phyloP scores from a whole-genome alignment of 2,888 invertebrate species.

The Drosophila mimetica region DNA sequence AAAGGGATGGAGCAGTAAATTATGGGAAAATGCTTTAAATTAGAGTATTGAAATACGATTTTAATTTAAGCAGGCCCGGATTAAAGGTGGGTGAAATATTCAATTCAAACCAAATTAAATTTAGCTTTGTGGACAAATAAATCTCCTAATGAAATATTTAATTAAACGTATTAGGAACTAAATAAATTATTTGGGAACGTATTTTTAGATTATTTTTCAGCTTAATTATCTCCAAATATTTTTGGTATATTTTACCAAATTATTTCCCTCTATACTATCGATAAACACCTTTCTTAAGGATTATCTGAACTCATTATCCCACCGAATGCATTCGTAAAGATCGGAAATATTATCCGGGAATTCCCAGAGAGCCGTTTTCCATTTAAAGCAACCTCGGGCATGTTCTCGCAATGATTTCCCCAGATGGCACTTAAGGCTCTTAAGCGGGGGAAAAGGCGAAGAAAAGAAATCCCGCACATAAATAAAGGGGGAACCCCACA shows the following conservation, averaged over 20 bases:
- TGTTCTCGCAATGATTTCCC: constrained; percentile 62
- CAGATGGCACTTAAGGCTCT: constrained; percentile 64
- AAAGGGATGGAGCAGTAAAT: constrained; percentile 9
- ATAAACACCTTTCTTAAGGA: constrained; percentile 17
- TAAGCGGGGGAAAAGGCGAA: constrained; percentile 24
- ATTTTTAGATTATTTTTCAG: too few species aligned
- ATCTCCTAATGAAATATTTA: neutral
- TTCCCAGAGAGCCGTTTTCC: constrained; percentile 35
- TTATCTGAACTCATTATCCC: constrained; percentile 30
- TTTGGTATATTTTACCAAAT: too few species aligned
- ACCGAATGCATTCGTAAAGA: constrained; percentile 16
- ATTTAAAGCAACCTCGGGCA: constrained; percentile 31
- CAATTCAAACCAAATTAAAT: too few species aligned
- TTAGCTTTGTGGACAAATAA: neutral
- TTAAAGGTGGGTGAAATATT: neutral
- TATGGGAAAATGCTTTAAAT: constrained; percentile 12
- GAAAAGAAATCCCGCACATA: constrained; percentile 41
- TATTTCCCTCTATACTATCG: neutral
- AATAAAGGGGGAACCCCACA: constrained; percentile 24
- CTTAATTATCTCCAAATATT: too few species aligned
- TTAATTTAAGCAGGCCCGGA: constrained; percentile 1
- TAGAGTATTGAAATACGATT: constrained; percentile 7
- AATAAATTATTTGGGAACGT: too few species aligned
- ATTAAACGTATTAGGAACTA: too few species aligned
- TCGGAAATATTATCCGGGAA: constrained; percentile 2